Conservation (phyloP, 2,797 vertebrate genomes). For the Hydrolagus colliei region DNA sequence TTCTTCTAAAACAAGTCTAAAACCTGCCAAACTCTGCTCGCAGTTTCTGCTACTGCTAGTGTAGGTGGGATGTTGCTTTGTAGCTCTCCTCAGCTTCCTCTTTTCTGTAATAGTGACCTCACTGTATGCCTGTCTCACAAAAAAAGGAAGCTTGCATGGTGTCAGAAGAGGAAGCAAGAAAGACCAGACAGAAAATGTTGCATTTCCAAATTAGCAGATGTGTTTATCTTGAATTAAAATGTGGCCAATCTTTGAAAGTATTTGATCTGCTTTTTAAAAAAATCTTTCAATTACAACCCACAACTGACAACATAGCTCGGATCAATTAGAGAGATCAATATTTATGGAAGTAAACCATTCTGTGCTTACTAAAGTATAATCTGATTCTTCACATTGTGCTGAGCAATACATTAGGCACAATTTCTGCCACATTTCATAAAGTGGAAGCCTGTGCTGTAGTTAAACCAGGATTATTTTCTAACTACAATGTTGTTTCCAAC, state of each 20-base stretch:
- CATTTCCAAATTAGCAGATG: not conserved
- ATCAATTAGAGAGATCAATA: too few species aligned
- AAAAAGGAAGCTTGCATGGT: conserved; percentile 25
- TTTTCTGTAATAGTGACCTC: conserved; percentile 27
- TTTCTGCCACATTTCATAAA: too few species aligned
- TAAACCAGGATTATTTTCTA: too few species aligned
- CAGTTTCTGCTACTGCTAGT: not conserved
- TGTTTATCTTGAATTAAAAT: not conserved
- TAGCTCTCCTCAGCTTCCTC: conserved; percentile 15
- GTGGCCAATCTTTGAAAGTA: not conserved
- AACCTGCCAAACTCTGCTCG: not conserved
- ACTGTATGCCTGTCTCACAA: conserved; percentile 6
- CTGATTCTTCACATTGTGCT: too few species aligned
- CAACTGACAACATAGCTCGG: not conserved
- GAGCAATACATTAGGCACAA: too few species aligned
- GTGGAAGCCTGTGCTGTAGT: too few species aligned
- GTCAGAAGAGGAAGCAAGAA: conserved; percentile 29
- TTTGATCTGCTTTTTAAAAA: not conserved
- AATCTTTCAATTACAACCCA: not conserved
- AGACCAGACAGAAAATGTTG: not conserved
- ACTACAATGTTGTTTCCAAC: too few species aligned
- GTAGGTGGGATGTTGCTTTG: not conserved
- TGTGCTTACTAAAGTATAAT: too few species aligned
- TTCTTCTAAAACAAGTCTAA: not conserved
- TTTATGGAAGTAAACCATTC: too few species aligned